Evolutionary conservation across 30 jellyfish, hydroid and myxozoan species (phyloP).

Genomic region (Aurelia sp.): DNA sequence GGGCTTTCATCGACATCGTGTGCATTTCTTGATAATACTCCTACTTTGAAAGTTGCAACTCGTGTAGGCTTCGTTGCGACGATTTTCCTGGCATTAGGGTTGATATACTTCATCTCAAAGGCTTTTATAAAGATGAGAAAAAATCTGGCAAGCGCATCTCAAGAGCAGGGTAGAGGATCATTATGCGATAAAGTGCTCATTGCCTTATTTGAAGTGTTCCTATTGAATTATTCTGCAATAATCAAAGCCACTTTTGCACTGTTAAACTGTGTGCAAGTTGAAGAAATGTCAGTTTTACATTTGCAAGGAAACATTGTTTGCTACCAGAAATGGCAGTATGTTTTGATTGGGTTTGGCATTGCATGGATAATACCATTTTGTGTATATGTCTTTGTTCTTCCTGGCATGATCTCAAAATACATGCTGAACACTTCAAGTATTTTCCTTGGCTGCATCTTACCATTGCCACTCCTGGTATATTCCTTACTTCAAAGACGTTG

Average conservation of each 20-base stretch:
- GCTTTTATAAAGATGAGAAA: background rate
- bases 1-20: constrained; percentile 3
- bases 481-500: background rate
- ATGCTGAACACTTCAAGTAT: background rate
- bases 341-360: background rate
- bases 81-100: background rate
- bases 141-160: background rate
- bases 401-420: background rate
- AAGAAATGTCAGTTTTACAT: constrained; percentile 1
- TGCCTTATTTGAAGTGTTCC: constrained; percentile 20
- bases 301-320: constrained; percentile 35
- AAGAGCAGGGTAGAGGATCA: background rate
- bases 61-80: background rate
- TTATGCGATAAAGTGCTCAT: constrained; percentile 10
- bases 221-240: constrained; percentile 27
- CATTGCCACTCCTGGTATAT: background rate
- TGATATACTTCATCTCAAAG: background rate
- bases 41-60: background rate
- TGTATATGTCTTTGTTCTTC: background rate
- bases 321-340: constrained; percentile 42
- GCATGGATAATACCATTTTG: constrained; percentile 45
- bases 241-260: background rate
- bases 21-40: constrained; percentile 5
- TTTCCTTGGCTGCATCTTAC: constrained; percentile 19
- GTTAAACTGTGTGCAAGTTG: constrained; percentile 22